Percentiles rank a stretch among this genome's conserved stretches.
Conservation (phyloP, 35 echinoderm and acorn worm genomes). For the Stichopus chloronotus region DNA sequence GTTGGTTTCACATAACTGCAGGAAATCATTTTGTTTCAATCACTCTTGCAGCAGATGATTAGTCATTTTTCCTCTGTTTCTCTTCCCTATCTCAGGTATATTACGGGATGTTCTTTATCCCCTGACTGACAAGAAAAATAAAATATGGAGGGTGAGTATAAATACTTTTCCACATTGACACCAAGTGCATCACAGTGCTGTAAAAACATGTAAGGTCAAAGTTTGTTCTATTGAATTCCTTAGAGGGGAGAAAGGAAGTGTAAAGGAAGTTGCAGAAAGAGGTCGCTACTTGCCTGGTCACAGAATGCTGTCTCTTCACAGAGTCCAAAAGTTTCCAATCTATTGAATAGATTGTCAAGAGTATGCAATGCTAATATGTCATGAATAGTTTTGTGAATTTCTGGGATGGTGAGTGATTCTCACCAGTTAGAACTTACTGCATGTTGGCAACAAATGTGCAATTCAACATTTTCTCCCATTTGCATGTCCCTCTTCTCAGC, state of each 20-base stretch:
- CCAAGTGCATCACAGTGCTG: neutral
- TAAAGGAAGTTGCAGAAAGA: neutral
- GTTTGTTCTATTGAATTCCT: neutral
- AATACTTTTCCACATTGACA: neutral
- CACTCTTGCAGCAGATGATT: neutral
- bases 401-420: no score
- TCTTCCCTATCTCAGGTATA: neutral
- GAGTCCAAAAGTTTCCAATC: neutral
- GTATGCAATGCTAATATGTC: no score
- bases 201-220: neutral
- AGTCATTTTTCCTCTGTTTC: neutral
- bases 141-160: constrained; percentile 37
- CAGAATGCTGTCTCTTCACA: neutral
- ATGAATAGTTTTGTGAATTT: no score
- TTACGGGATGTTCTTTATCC: constrained; percentile 29
- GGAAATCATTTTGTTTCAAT: neutral
- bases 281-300: neutral
- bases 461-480: no score
- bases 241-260: neutral
- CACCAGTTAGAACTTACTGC: no score
- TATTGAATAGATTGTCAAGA: no score
- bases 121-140: constrained; percentile 29
- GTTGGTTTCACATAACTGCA: neutral
- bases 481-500: no score
- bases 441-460: no score